Conservation (phyloP, 2,888 invertebrate genomes). For the Zhuqinia jingwanae region DNA sequence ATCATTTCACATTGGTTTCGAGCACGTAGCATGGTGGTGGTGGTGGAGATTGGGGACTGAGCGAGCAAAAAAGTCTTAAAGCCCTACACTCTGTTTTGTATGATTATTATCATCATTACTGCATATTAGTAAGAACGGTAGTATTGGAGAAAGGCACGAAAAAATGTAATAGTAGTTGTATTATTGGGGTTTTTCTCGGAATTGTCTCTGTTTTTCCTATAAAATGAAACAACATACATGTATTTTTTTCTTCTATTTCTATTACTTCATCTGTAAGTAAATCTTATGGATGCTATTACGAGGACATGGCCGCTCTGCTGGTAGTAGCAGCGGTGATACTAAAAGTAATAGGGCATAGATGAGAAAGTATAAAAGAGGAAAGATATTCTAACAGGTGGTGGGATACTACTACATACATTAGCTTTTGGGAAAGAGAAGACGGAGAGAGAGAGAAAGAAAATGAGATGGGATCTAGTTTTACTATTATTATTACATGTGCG, state of each 20-base stretch:
- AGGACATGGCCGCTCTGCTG: neutral
- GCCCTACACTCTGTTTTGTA: neutral
- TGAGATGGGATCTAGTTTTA: slow-evolving; percentile 2
- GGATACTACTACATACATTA: slow-evolving; percentile 3
- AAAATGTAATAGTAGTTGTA: neutral
- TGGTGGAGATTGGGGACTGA: too few species aligned
- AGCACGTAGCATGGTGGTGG: neutral
- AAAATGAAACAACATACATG: neutral
- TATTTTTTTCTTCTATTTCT: too few species aligned
- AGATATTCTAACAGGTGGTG: slow-evolving; percentile 65
- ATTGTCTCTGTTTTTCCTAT: neutral
- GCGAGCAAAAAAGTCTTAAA: too few species aligned
- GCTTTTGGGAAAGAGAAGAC: neutral
- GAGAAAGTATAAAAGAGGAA: neutral
- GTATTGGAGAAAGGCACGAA: neutral
- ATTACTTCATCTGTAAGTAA: neutral
- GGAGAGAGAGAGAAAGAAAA: neutral
- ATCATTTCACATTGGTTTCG: neutral
- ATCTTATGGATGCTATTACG: slow-evolving; percentile 10
- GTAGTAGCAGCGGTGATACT: neutral
- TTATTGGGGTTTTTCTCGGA: slow-evolving; percentile 10
- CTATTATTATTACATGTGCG: slow-evolving; percentile 1
- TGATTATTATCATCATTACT: slow-evolving; percentile 22
- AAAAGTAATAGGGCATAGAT: too few species aligned
- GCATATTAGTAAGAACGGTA: too few species aligned